A percentile compares a stretch with the other conserved stretches of the same genome.
Evolutionary conservation across 2,888 invertebrate genomes (phyloP).

Genomic region (Tetrapedia diversipes): DNA sequence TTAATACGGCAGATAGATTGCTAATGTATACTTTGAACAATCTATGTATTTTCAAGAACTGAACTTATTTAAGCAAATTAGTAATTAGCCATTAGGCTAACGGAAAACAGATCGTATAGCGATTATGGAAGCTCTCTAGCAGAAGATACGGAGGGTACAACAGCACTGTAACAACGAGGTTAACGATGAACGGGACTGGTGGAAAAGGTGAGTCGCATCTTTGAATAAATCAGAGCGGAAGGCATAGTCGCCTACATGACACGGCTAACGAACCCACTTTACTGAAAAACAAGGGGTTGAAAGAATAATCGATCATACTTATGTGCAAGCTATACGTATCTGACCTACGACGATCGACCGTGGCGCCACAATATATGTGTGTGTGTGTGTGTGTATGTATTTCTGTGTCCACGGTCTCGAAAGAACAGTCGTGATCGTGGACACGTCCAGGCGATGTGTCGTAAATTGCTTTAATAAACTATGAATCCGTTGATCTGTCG

Average conservation of each 20-base stretch:
- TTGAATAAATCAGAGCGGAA: conserved; percentile 61
- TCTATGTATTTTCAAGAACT: too few relatives aligned
- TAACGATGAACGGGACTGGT: conserved; percentile 30
- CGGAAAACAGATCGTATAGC: neutral
- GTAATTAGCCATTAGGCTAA: neutral
- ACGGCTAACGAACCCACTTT: conserved; percentile 68
- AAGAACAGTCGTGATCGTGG: conserved; percentile 22
- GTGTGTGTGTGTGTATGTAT: too few relatives aligned
- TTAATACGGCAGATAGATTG: too few relatives aligned
- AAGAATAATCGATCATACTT: conserved; percentile 76
- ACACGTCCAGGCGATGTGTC: conserved; percentile 24
- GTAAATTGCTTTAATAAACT: conserved; percentile 55
- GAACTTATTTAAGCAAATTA: neutral
- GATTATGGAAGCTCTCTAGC: neutral
- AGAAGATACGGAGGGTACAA: neutral
- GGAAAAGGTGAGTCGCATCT: conserved; percentile 37
- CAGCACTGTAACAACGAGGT: conserved; percentile 28
- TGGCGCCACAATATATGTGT: conserved; percentile 25
- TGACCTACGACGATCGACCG: conserved; percentile 47
- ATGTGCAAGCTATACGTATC: conserved; percentile 47
- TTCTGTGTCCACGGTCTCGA: neutral
- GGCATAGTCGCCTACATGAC: conserved; percentile 44
- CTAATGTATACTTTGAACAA: too few relatives aligned
- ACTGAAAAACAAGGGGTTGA: conserved; percentile 69
- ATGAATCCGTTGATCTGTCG: conserved; percentile 44